Evolutionary conservation across 2,113 vertebrate species (phyloP).

Genomic region (Crotalus tigris): DNA sequence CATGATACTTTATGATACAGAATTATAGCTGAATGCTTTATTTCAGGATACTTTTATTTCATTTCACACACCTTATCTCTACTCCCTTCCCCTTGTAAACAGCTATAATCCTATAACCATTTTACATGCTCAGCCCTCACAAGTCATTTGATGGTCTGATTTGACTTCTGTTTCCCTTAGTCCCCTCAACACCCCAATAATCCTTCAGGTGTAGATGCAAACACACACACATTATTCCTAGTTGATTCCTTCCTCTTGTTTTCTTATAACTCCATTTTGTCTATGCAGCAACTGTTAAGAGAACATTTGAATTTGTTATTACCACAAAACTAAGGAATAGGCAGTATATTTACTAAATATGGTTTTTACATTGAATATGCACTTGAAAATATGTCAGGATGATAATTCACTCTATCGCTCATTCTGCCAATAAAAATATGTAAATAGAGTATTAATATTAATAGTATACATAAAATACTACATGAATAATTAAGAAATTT

Average conservation of each 20-base stretch:
- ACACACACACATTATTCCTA: neutral
- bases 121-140: neutral
- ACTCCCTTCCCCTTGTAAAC: neutral
- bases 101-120: neutral
- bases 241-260: neutral
- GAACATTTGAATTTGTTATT: neutral
- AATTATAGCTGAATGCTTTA: neutral
- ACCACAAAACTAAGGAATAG: neutral
- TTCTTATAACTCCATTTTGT: neutral
- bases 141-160: neutral
- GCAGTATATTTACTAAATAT: neutral
- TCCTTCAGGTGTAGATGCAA: neutral
- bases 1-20: neutral
- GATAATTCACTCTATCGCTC: neutral
- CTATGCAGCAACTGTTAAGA: neutral
- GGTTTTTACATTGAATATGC: neutral
- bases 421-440: constrained; percentile 25
- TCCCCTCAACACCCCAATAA: neutral
- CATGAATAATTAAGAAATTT: constrained; percentile 50
- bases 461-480: constrained; percentile 32
- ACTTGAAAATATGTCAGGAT: neutral
- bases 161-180: neutral
- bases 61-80: neutral
- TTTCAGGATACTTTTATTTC: neutral
- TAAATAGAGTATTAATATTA: constrained; percentile 35